A percentile compares a stretch with the other conserved stretches of the same genome.
phyloP scores from a whole-genome alignment of 2,888 invertebrate species.

The Euclidia mi region DNA sequence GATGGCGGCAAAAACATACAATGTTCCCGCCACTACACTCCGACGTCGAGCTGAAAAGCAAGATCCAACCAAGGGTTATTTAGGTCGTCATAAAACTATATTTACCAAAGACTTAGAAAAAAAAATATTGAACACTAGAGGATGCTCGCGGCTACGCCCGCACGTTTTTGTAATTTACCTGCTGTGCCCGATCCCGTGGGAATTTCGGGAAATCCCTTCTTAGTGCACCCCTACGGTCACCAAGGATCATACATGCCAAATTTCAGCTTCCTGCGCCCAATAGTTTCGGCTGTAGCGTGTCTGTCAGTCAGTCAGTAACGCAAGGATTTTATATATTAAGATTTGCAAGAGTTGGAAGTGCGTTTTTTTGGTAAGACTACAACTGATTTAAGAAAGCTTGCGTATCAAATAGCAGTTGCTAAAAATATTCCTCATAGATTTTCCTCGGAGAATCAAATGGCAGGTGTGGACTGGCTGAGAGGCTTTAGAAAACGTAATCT shows the following conservation, averaged over 20 bases:
- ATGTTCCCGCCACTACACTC: slow-evolving; percentile 14
- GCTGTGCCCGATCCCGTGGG: too few relatives aligned
- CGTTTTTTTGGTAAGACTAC: slow-evolving; percentile 18
- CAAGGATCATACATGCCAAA: too few relatives aligned
- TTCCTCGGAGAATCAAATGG: slow-evolving; percentile 19
- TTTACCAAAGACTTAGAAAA: slow-evolving; percentile 4
- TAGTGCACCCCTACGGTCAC: too few relatives aligned
- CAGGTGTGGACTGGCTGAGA: slow-evolving; percentile 28
- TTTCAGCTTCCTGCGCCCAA: too few relatives aligned
- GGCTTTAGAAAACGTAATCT: not conserved
- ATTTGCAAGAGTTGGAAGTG: too few relatives aligned
- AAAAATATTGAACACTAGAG: too few relatives aligned
- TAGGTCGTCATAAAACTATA: slow-evolving; percentile 18
- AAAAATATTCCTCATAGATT: slow-evolving; percentile 6
- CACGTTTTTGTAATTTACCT: too few relatives aligned
- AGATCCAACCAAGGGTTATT: slow-evolving; percentile 3
- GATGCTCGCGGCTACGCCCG: too few relatives aligned
- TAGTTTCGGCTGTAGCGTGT: too few relatives aligned
- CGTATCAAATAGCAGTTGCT: slow-evolving; percentile 20
- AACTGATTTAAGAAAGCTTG: slow-evolving; percentile 16
- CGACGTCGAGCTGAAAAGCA: slow-evolving; percentile 10
- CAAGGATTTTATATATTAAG: too few relatives aligned
- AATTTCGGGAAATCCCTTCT: too few relatives aligned
- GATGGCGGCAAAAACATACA: slow-evolving; percentile 12
- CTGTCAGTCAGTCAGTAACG: too few relatives aligned